Conservation (phyloP, 2,113 vertebrate genomes). For the rabbit (Oryctolagus cuniculus) region DNA sequence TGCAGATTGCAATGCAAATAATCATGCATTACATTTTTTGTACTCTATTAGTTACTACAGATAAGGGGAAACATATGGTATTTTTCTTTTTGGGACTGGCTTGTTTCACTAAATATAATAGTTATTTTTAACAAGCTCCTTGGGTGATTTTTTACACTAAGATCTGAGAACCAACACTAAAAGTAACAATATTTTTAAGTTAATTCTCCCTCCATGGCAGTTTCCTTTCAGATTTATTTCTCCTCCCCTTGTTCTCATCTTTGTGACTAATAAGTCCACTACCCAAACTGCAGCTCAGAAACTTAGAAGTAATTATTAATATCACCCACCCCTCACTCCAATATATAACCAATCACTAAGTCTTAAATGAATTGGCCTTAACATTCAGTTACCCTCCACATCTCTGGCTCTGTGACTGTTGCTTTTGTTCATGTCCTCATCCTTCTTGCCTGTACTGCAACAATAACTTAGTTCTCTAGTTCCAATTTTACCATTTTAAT, state of each 20-base stretch:
- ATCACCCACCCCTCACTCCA: background rate
- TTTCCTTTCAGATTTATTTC: constrained; percentile 5
- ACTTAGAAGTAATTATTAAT: background rate
- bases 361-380: background rate
- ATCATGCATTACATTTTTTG: too few species aligned
- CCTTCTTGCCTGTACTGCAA: background rate
- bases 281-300: background rate
- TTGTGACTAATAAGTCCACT: background rate
- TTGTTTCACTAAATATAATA: too few species aligned
- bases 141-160: background rate
- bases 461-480: background rate
- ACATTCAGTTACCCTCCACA: background rate
- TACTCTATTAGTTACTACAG: too few species aligned
- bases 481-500: constrained; percentile 19
- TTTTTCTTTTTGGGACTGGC: too few species aligned
- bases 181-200: constrained; percentile 6
- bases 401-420: background rate
- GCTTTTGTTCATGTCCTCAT: background rate
- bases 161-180: background rate
- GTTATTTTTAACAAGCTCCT: background rate
- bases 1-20: too few species aligned
- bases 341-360: background rate
- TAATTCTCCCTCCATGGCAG: background rate
- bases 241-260: background rate
- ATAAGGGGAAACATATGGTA: too few species aligned